Conservation (phyloP, 2,888 invertebrate genomes). For the Xanthia togata region DNA sequence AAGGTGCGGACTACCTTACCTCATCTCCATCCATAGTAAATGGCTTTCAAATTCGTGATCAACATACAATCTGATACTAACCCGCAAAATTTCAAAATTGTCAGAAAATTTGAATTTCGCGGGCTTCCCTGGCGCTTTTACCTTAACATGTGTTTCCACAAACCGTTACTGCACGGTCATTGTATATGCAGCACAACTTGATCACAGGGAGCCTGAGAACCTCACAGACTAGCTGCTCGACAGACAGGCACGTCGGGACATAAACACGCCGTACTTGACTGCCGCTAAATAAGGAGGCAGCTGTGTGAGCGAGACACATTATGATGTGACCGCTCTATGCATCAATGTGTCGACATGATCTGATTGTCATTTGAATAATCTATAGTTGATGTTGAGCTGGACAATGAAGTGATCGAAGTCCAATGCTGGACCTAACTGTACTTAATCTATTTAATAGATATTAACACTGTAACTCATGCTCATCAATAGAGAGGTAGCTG, state of each 20-base stretch:
- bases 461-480: neutral
- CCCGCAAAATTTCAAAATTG: neutral
- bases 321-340: constrained; percentile 37
- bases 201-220: constrained; percentile 27
- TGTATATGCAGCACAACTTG: constrained; percentile 22
- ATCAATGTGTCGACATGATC: constrained; percentile 12
- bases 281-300: constrained; percentile 4
- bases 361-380: constrained; percentile 6
- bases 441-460: neutral
- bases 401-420: neutral
- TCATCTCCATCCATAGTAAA: no score
- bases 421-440: neutral
- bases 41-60: no score
- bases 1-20: no score
- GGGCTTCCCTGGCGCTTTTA: no score
- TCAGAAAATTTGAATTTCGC: neutral
- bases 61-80: neutral
- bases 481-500: neutral
- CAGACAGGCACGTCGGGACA: constrained; percentile 12
- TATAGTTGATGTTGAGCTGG: neutral
- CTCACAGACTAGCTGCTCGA: constrained; percentile 17
- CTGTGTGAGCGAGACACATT: neutral
- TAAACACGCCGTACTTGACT: constrained; percentile 24
- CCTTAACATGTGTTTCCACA: neutral
- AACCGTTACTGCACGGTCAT: constrained; percentile 16